These are phyloP conservation scores for Triops longicaudatus DNA, from an alignment of 1,140 invertebrate species.

Conservation along the genomic window DNA sequence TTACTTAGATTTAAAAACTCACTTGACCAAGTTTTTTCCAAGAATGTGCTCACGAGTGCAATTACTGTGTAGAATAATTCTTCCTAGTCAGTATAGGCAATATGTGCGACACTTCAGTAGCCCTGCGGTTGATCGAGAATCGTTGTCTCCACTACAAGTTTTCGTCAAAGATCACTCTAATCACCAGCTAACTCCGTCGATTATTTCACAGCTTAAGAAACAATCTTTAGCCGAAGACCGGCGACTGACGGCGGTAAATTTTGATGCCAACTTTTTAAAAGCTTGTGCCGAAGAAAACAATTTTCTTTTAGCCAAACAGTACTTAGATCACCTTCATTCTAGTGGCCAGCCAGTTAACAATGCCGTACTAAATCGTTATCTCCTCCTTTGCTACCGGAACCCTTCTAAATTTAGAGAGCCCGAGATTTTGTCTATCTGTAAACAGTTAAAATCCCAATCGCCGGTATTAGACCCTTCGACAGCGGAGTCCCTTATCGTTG, in stretches of 20 bases:
- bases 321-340: neutral
- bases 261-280: neutral
- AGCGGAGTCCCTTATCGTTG: conserved; percentile 48
- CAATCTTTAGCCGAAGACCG: neutral
- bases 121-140: neutral
- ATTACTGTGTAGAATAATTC: neutral
- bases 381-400: conserved; percentile 25
- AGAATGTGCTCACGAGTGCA: too few relatives aligned
- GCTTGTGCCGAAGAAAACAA: neutral
- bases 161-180: neutral
- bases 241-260: neutral
- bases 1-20: too few relatives aligned
- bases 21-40: too few relatives aligned
- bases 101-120: neutral
- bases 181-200: neutral
- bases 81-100: neutral
- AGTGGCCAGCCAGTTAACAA: conserved; percentile 30
- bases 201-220: neutral
- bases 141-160: neutral
- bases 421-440: conserved; percentile 48
- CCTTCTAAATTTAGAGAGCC: conserved; percentile 44
- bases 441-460: conserved; percentile 46
- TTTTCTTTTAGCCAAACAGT: neutral
- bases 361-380: conserved; percentile 30
- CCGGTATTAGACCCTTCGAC: conserved; percentile 48